These are phyloP conservation scores for Ciconia boyciana DNA, from an alignment of 2,113 vertebrate genomes.

Conservation along the genomic window DNA sequence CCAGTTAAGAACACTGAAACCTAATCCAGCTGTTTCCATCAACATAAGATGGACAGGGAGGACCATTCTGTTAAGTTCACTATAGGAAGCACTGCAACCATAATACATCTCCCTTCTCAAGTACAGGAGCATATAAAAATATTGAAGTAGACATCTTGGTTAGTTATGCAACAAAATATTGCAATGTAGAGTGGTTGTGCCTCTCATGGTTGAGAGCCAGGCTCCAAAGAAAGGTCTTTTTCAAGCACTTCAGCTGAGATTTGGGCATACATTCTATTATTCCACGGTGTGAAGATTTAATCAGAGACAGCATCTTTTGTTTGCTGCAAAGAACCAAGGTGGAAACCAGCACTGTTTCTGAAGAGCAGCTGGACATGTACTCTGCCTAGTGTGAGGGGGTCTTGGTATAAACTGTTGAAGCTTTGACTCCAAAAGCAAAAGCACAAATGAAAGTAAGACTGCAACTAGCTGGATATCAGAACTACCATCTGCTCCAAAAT, in stretches of 20 bases:
- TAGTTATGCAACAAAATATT: neutral
- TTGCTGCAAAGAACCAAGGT: neutral
- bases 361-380: neutral
- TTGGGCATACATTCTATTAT: neutral
- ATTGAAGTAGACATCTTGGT: neutral
- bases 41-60: rapidly evolving
- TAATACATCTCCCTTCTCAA: neutral
- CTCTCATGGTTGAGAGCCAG: neutral
- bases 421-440: neutral
- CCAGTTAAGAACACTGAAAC: neutral
- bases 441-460: neutral
- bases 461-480: neutral
- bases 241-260: neutral
- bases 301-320: neutral
- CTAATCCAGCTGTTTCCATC: neutral
- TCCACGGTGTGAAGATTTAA: neutral
- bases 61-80: neutral
- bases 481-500: neutral
- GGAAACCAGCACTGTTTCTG: neutral
- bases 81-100: neutral
- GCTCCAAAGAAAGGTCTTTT: neutral
- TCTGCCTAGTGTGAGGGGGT: neutral
- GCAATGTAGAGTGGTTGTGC: neutral
- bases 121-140: neutral
- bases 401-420: neutral